Percentiles rank a stretch among this genome's conserved stretches.
Evolutionary conservation across 2,888 invertebrate species (phyloP).

Genomic region (Busseola fusca): DNA sequence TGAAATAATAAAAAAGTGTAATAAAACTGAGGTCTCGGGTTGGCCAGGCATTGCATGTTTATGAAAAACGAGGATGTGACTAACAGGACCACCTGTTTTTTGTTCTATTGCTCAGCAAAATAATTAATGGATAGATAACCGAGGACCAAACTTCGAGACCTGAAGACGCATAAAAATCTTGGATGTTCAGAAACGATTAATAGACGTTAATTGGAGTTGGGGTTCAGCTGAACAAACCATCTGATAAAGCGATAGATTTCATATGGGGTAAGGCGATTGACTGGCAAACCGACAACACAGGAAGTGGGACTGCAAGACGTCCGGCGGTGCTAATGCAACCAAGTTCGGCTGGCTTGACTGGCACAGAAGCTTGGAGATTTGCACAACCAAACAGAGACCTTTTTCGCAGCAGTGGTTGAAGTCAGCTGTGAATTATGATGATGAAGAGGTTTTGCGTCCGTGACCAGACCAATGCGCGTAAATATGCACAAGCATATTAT

Average conservation of each 20-base stretch:
- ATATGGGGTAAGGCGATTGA: no score
- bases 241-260: neutral
- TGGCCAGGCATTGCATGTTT: no score
- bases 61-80: neutral
- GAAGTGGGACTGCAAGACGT: neutral
- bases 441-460: neutral
- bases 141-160: neutral
- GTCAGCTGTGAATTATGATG: neutral
- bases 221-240: neutral
- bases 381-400: neutral
- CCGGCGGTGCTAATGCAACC: no score
- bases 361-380: neutral
- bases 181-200: neutral
- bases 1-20: neutral
- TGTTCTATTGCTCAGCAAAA: neutral
- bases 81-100: neutral
- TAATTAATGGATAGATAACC: neutral
- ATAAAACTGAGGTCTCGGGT: neutral
- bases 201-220: neutral
- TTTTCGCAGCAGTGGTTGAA: neutral
- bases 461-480: neutral
- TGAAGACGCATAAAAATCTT: neutral
- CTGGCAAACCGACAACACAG: neutral
- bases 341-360: no score
- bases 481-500: neutral